These are phyloP conservation scores for Archocentrus centrarchus DNA, from an alignment of 2,113 vertebrate genomes.

Conservation along the genomic window DNA sequence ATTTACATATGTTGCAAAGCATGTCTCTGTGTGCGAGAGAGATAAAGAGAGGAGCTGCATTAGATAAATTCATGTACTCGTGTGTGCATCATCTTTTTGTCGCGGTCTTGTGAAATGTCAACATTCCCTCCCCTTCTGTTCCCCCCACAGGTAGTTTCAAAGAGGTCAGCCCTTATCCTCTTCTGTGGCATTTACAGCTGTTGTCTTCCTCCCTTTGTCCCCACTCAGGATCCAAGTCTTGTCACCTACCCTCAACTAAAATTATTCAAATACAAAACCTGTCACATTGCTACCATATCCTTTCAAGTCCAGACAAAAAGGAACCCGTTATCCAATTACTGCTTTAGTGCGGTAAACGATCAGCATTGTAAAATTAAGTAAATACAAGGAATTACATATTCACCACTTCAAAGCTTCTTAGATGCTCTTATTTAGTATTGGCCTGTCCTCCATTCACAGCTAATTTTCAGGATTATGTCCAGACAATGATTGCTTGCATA, in stretches of 20 bases:
- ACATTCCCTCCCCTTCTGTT: conserved; percentile 43
- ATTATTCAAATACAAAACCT: conserved; percentile 39
- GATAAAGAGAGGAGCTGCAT: conserved; percentile 18
- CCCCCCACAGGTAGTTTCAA: conserved; percentile 68
- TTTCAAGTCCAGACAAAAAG: conserved; percentile 13
- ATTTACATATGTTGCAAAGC: background rate
- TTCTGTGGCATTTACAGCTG: conserved; percentile 74
- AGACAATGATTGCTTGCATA: background rate
- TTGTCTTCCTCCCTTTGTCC: conserved; percentile 45
- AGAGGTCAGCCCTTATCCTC: conserved; percentile 65
- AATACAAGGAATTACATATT: background rate
- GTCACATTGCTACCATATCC: background rate
- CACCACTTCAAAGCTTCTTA: background rate
- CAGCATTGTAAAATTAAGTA: conserved; percentile 8
- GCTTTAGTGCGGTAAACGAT: background rate
- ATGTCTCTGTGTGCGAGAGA: background rate
- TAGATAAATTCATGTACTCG: conserved; percentile 22
- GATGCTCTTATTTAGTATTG: background rate
- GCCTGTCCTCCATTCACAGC: background rate
- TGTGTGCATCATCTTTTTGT: conserved; percentile 32
- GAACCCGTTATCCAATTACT: conserved; percentile 17
- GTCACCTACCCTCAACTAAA: conserved; percentile 36
- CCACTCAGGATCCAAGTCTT: conserved; percentile 31
- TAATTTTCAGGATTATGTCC: background rate
- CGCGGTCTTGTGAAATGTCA: conserved; percentile 73